Percentiles rank a stretch among this genome's conserved stretches.
These are phyloP conservation scores for Euthynnus affinis DNA, from an alignment of 2,797 vertebrate genomes.

Conservation along the genomic window DNA sequence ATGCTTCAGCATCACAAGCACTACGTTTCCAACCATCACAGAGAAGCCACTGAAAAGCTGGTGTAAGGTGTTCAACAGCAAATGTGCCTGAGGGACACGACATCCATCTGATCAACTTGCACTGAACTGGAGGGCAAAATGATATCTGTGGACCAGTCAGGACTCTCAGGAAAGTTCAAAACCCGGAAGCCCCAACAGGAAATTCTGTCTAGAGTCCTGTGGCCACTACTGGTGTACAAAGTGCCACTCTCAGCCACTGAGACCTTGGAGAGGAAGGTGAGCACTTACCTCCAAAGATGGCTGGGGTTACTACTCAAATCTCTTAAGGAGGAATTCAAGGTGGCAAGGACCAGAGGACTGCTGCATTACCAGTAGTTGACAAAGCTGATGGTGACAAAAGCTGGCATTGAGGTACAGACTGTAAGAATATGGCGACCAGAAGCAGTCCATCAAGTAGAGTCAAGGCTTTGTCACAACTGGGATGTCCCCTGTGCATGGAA, in stretches of 20 bases:
- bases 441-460: neutral
- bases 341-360: neutral
- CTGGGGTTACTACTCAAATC: neutral
- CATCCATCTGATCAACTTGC: neutral
- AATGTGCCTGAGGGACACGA: too few relatives aligned
- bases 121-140: neutral
- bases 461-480: neutral
- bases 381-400: neutral
- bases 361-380: neutral
- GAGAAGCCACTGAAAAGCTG: neutral
- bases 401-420: neutral
- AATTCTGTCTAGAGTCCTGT: neutral
- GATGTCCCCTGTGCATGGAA: neutral
- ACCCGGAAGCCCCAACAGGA: neutral
- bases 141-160: neutral
- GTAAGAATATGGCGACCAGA: neutral
- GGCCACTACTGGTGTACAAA: neutral
- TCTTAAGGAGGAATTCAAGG: neutral
- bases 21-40: neutral
- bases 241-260: neutral
- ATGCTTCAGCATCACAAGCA: neutral
- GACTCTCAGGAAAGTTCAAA: too few relatives aligned
- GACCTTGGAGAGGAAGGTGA: neutral
- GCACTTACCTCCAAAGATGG: neutral
- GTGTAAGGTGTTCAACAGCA: neutral